Conservation (phyloP, 2,113 vertebrate species). For the Cettia cetti region DNA sequence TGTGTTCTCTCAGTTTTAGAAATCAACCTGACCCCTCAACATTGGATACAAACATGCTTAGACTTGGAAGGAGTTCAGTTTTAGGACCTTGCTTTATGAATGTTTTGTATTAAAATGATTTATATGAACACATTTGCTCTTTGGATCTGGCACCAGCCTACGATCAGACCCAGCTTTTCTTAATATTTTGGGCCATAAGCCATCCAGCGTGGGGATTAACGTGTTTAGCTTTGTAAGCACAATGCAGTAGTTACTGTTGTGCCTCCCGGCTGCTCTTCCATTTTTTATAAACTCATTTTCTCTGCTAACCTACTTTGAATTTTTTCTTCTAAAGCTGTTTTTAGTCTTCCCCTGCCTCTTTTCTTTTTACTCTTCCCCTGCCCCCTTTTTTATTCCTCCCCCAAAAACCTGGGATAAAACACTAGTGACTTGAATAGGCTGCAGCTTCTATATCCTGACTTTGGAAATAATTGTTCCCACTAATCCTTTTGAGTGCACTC, state of each 20-base stretch:
- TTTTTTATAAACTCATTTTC: conserved; percentile 60
- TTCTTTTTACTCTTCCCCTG: neutral
- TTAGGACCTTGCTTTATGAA: neutral
- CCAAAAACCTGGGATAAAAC: neutral
- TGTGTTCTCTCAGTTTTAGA: neutral
- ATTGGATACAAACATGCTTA: neutral
- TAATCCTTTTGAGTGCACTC: conserved; percentile 52
- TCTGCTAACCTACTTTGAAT: conserved; percentile 59
- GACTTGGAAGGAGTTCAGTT: neutral
- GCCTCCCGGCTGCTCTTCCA: conserved; percentile 47
- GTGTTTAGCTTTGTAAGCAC: conserved; percentile 55
- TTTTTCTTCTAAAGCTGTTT: conserved; percentile 25
- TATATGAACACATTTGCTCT: conserved; percentile 11
- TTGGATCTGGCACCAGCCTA: neutral
- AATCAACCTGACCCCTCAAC: neutral
- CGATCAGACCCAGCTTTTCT: neutral
- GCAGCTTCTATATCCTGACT: conserved; percentile 4
- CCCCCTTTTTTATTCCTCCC: no score
- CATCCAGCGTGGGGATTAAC: conserved; percentile 36
- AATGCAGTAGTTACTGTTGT: conserved; percentile 59
- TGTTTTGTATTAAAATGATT: conserved; percentile 17
- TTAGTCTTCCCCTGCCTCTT: neutral
- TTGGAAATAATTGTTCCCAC: conserved; percentile 35
- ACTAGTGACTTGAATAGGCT: neutral
- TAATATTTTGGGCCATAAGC: conserved; percentile 47